Base-by-base conservation (phyloP, 2,888 invertebrate genomes). In the Patella ulyssiponensis region DNA sequence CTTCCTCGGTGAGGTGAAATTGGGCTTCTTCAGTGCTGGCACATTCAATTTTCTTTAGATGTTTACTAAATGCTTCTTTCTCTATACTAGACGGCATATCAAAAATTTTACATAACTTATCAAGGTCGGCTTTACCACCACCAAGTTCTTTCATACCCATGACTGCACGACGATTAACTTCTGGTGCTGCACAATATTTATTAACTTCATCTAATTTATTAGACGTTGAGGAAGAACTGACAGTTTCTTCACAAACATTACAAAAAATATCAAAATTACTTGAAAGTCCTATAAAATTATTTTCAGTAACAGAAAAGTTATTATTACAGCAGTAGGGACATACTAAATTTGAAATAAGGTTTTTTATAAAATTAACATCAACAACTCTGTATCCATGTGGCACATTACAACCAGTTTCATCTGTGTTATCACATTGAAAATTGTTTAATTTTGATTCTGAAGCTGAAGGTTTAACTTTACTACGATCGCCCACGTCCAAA, bases 11-110 rank as follows among this genome's bases (percentile, higher is more conserved):
- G 5, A 58, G 58, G 20, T 58, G 58, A 58, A n/a, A 5, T 58
- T 58, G 11, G 20, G 15, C 5, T 58, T 17, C 17, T 58, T 58
- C 58, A 58, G 58, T n/a, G 20, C 58, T 58, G 20, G 58, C 58
- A n/a, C 4, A 5, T 58, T 58, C 58, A n/a, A 15, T n/a, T 20
- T 58, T 58, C 17, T 58, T 58, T 58, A 58, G 58, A 58, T 58
- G 58, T 58, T 58, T 58, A 5, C n/a, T 15, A 58, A 58, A 58
- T n/a, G 58, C 58, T 58, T 58, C 58, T 58, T 58, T 58, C 20
- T 20, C 58, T 5, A 58, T 17, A 58, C 58, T 58, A n/a, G 58
- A 58, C 3, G 58, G 58, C 58, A 58, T 58, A n/a, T 64, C 2
- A 64, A n/a, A 20, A 9, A 20, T 1, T n/a, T 64, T 64, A 20